phyloP scores from a whole-genome alignment of 1,140 invertebrate species.

The Diorhabda carinulata region DNA sequence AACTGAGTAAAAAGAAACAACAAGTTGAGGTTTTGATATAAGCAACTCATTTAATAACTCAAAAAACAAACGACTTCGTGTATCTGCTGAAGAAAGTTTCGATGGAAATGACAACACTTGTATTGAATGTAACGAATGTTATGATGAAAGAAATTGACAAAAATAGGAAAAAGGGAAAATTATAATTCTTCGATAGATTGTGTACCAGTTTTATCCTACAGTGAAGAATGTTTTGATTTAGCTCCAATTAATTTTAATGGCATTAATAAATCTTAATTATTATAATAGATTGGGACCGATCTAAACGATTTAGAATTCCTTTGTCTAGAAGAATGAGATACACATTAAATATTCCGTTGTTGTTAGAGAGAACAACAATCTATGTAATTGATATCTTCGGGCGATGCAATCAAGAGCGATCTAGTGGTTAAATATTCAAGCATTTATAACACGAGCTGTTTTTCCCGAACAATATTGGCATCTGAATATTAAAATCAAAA shows the following conservation, averaged over 20 bases:
- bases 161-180: too few species aligned
- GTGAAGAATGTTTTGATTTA: neutral
- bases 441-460: conserved; percentile 34
- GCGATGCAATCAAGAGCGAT: conserved; percentile 45
- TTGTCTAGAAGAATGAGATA: conserved; percentile 38
- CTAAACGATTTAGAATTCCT: conserved; percentile 35
- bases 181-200: too few species aligned
- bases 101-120: too few species aligned
- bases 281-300: conserved; percentile 11
- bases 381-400: conserved; percentile 48
- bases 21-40: too few species aligned
- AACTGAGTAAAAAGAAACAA: too few species aligned
- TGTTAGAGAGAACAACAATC: conserved; percentile 45
- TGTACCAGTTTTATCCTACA: too few species aligned
- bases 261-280: conserved; percentile 22
- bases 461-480: conserved; percentile 45
- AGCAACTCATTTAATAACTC: too few species aligned
- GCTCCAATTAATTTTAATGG: conserved; percentile 6
- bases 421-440: conserved; percentile 45
- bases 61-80: too few species aligned
- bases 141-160: too few species aligned
- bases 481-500: conserved; percentile 41
- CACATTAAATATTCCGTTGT: conserved; percentile 45
- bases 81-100: too few species aligned
- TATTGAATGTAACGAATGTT: too few species aligned